These are phyloP conservation scores for Hydriomena furcata DNA, from an alignment of 2,888 invertebrate species.

Conservation along the genomic window DNA sequence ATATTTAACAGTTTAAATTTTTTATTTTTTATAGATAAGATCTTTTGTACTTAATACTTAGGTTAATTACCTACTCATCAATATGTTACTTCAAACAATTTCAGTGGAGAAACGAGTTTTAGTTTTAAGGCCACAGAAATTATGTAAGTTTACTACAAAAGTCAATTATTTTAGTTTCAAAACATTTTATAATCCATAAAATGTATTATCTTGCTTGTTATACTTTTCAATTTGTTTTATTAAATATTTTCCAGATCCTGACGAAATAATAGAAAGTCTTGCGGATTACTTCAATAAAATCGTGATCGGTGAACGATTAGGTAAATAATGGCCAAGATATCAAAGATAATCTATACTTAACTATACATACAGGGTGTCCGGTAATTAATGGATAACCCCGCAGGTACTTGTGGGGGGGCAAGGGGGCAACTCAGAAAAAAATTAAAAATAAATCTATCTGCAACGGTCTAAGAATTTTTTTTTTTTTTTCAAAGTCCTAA, in stretches of 20 bases:
- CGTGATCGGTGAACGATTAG: conserved; percentile 25
- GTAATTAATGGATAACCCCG: too few relatives aligned
- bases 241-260: conserved; percentile 17
- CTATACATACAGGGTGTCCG: too few relatives aligned
- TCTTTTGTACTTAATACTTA: too few relatives aligned
- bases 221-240: too few relatives aligned
- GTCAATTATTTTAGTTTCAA: neutral
- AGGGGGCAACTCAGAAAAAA: too few relatives aligned
- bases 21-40: neutral
- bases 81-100: neutral
- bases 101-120: conserved; percentile 18
- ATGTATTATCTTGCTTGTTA: too few relatives aligned
- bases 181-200: neutral
- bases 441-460: too few relatives aligned
- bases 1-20: neutral
- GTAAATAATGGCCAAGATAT: conserved; percentile 8
- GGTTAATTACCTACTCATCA: too few relatives aligned
- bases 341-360: too few relatives aligned
- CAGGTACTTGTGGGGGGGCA: too few relatives aligned
- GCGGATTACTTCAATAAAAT: conserved; percentile 57
- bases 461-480: too few relatives aligned
- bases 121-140: conserved; percentile 29
- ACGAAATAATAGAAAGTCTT: conserved; percentile 46
- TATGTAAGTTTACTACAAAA: conserved; percentile 41
- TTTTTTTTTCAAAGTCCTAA: too few relatives aligned